Percentiles rank a stretch among this genome's conserved stretches.
phyloP scores from a whole-genome alignment of 30 jellyfish, hydroid and myxozoan species.

The Pseudorhiza aurosa region DNA sequence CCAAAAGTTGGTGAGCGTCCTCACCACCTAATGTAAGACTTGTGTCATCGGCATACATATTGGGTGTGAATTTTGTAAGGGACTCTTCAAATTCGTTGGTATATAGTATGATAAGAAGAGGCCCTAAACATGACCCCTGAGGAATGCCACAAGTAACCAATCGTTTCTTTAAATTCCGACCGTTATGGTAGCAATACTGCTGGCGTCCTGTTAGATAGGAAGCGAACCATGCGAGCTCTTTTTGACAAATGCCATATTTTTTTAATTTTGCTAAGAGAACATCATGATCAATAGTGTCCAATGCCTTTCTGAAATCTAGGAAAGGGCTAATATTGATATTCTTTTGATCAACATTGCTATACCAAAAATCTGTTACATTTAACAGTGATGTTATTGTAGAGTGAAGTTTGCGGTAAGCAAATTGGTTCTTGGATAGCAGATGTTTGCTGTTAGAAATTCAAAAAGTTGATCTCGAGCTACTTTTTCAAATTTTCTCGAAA shows the following conservation, averaged over 20 bases:
- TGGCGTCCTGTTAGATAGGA: conserved; percentile 59
- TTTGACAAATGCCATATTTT: neutral
- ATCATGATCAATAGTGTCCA: neutral
- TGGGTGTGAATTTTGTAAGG: conserved; percentile 25
- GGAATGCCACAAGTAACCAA: conserved; percentile 55
- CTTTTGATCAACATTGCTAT: too few species aligned
- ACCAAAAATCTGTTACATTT: too few species aligned
- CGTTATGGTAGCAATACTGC: too few species aligned
- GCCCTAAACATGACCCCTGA: conserved; percentile 44
- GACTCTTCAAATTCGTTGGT: conserved; percentile 45
- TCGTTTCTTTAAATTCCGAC: conserved; percentile 18
- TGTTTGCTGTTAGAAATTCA: conserved; percentile 33
- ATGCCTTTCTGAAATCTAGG: neutral
- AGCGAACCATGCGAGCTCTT: conserved; percentile 14
- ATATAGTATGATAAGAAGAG: conserved; percentile 33
- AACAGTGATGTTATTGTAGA: too few species aligned
- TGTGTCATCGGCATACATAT: conserved; percentile 36
- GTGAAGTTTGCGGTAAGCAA: too few species aligned
- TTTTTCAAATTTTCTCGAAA: conserved; percentile 29
- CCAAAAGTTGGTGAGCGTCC: conserved; percentile 10
- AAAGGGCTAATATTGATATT: too few species aligned
- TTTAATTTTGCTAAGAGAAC: too few species aligned
- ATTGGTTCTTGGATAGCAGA: conserved; percentile 12
- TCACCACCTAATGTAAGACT: too few species aligned
- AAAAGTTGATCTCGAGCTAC: conserved; percentile 28